Conservation (phyloP, 2,797 vertebrate genomes). For the Corythornis leucogaster region DNA sequence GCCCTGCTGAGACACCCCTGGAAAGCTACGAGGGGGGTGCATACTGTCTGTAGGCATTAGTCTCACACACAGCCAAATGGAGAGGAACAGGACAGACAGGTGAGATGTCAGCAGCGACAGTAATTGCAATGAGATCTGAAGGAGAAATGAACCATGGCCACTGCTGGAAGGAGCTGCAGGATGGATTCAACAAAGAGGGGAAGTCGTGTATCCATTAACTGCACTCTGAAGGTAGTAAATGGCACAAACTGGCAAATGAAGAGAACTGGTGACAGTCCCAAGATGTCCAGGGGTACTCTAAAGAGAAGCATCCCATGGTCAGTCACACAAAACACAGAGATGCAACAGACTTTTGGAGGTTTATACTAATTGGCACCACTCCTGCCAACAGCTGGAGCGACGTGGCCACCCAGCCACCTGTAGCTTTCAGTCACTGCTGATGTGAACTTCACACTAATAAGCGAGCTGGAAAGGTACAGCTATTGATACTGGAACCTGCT, state of each 20-base stretch:
- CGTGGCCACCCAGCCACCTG: not conserved
- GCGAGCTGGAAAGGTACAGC: not conserved
- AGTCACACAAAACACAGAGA: not conserved
- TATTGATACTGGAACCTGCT: not conserved
- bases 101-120: conserved; percentile 55
- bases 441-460: not conserved
- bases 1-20: conserved; percentile 1
- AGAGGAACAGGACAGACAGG: conserved; percentile 56
- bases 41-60: conserved; percentile 47
- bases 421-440: not conserved
- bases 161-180: not conserved
- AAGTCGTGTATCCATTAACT: not conserved
- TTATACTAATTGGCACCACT: not conserved
- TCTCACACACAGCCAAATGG: not conserved
- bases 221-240: not conserved
- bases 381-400: not conserved
- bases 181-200: not conserved
- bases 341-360: not conserved
- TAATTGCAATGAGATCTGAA: conserved; percentile 41
- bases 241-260: not conserved
- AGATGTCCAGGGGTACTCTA: not conserved
- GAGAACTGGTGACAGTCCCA: not conserved
- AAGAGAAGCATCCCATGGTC: not conserved
- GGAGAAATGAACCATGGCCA: conserved; percentile 50
- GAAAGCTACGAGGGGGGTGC: conserved; percentile 12